Percentiles rank a stretch among this genome's conserved stretches.
Conservation (phyloP, 2,888 invertebrate species). For the Machimus rusticus region DNA sequence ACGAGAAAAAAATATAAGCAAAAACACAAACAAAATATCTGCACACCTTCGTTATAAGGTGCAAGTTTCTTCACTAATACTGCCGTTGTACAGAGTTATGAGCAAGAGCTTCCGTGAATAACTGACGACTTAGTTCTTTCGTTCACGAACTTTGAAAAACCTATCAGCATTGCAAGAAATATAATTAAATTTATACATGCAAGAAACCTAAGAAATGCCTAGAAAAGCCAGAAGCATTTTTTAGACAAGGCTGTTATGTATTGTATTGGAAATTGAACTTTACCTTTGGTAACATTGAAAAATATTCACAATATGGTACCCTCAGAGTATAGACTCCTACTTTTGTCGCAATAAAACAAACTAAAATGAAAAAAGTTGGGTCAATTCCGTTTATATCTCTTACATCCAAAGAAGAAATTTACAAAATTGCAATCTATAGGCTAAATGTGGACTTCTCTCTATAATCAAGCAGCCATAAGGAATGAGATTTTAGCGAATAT, state of each 20-base stretch:
- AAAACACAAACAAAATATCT: background rate
- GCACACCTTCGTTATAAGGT: background rate
- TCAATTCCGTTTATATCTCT: too few relatives aligned
- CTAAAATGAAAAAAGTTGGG: too few relatives aligned
- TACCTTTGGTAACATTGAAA: background rate
- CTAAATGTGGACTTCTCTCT: too few relatives aligned
- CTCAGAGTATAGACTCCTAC: background rate
- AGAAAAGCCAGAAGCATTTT: background rate
- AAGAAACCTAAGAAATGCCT: conserved; percentile 42
- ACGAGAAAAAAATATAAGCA: background rate
- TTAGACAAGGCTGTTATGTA: background rate
- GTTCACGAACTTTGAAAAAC: conserved; percentile 15
- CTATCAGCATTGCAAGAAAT: conserved; percentile 6
- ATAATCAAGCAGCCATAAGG: too few relatives aligned
- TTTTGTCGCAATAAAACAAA: background rate
- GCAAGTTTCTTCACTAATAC: background rate
- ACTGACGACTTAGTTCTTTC: conserved; percentile 31
- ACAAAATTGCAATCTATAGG: too few relatives aligned
- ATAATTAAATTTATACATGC: conserved; percentile 45
- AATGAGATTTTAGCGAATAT: too few relatives aligned
- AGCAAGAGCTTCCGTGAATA: conserved; percentile 11
- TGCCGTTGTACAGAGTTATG: background rate
- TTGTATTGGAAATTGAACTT: background rate
- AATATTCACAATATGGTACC: background rate
- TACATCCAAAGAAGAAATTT: background rate